A percentile compares a stretch with the other conserved stretches of the same genome.
Evolutionary conservation across 2,888 invertebrate species (phyloP).

Genomic region (Watsonalla cultraria): DNA sequence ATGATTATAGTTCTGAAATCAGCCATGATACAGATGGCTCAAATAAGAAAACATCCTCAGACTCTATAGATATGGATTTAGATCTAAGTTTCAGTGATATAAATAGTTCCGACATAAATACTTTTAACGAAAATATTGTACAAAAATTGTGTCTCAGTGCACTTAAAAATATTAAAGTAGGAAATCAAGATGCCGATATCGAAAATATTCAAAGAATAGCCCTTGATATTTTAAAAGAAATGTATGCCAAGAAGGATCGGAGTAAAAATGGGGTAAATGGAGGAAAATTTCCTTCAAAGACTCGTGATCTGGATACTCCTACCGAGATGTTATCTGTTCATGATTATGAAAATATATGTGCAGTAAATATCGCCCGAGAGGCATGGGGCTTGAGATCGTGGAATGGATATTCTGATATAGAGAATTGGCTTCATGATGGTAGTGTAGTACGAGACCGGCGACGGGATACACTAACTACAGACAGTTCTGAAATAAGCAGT

Average conservation of each 20-base stretch:
- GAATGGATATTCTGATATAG: conserved; percentile 82
- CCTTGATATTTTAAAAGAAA: conserved; percentile 72
- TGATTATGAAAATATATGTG: conserved; percentile 83
- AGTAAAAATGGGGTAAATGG: conserved; percentile 51
- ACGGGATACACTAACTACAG: conserved; percentile 77
- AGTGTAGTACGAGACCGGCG: conserved; percentile 79
- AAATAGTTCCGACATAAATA: conserved; percentile 75
- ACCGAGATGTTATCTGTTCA: conserved; percentile 80
- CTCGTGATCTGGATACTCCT: conserved; percentile 73
- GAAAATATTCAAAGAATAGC: conserved; percentile 76
- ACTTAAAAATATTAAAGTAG: conserved; percentile 74
- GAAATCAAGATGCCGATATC: conserved; percentile 75
- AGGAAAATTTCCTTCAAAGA: conserved; percentile 53
- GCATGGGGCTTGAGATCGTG: conserved; percentile 82
- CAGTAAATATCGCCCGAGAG: conserved; percentile 81
- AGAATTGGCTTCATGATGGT: conserved; percentile 81
- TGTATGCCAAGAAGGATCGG: conserved; percentile 72
- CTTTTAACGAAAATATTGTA: conserved; percentile 76
- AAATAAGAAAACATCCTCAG: conserved; percentile 73
- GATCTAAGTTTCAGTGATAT: conserved; percentile 77
- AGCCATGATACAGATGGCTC: conserved; percentile 70
- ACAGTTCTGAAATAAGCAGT: conserved; percentile 77
- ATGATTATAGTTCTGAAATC: conserved; percentile 60
- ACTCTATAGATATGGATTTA: conserved; percentile 74
- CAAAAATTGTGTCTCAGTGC: conserved; percentile 75